Evolutionary conservation across 2,888 invertebrate species (phyloP), one percentile per base, ranked within the genome.

Genomic region (Sphinx pinastri): DNA sequence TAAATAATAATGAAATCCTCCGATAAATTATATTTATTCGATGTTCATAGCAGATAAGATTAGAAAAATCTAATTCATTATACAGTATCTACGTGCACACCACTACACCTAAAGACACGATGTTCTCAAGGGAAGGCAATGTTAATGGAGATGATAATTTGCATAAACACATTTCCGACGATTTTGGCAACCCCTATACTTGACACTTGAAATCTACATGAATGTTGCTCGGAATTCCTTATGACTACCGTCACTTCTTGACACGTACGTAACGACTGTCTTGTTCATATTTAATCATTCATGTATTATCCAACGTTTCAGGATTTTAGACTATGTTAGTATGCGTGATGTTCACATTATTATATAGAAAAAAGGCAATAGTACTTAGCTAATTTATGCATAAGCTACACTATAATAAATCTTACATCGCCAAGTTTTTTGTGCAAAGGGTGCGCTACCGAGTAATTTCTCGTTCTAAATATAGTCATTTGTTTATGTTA

Each of bases 161-260:
- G 84, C 93, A 93, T 93, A 92, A 92, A 91, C 90, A 93, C 88
- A 89, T 92, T 92, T 89, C 86, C 90, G 88, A 85, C 87, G 88
- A 89, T 91, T 90, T 91, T 92, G 92, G 91, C 92, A 91, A 88
- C 86, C 84, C 83, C 86, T 88, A 87, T 82, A 87, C 80, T 83
- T 90, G 89, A 88, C 88, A 86, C 88, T 80, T 90, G 88, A 89
- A 90, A 91, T 90, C 84, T 87, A 88, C 89, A 85, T 86, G 86
- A 86, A 88, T 87, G 84, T 87, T 84, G 77, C 82, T 77, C 75
- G 72, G 78, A 77, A 80, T 82, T 80, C 76, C 77, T 76, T 76
- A 80, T 79, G 81, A 84, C 84, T 84, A 83, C 79, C 81, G 80
- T 81, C 78, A 80, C 77, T 75, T 77, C 80, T 82, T 80, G 84